phyloP scores from a whole-genome alignment of 1,140 invertebrate species.

The Apocrypta bakeri region DNA sequence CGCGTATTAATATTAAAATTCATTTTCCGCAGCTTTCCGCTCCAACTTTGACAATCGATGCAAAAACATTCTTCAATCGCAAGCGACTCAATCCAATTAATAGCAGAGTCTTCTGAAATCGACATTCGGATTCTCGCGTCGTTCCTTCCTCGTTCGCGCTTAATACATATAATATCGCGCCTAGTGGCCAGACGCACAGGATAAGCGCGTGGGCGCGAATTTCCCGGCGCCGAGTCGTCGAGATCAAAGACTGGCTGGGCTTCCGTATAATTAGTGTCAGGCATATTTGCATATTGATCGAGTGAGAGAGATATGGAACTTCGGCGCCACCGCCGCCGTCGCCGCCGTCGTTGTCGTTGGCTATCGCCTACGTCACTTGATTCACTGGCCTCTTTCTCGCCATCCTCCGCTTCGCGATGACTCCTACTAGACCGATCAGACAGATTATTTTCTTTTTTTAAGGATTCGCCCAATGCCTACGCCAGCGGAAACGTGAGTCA shows the following conservation, averaged over 20 bases:
- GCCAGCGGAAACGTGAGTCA: neutral
- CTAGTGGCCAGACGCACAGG: neutral
- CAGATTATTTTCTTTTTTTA: neutral
- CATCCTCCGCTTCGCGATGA: constrained; percentile 41
- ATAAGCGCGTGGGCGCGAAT: constrained; percentile 15
- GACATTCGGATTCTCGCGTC: constrained; percentile 16
- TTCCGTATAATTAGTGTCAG: constrained; percentile 74
- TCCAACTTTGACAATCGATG: neutral
- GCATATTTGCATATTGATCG: constrained; percentile 74
- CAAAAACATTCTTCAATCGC: neutral
- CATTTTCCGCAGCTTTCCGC: no score
- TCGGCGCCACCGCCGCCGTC: constrained; percentile 14
- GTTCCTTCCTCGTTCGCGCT: constrained; percentile 41
- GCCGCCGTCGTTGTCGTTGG: constrained; percentile 48
- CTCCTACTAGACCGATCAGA: neutral
- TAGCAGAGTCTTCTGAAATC: neutral
- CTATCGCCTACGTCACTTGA: constrained; percentile 48
- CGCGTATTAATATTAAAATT: no score
- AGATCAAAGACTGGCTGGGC: constrained; percentile 57
- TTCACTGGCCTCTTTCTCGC: constrained; percentile 63
- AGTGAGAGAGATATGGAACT: constrained; percentile 55
- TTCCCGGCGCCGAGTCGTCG: neutral
- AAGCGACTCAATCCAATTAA: neutral
- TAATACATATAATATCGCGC: constrained; percentile 22
- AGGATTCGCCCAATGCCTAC: neutral